Base-by-base conservation (phyloP, 2,113 vertebrate species). In the Rhabdomys dilectus region DNA sequence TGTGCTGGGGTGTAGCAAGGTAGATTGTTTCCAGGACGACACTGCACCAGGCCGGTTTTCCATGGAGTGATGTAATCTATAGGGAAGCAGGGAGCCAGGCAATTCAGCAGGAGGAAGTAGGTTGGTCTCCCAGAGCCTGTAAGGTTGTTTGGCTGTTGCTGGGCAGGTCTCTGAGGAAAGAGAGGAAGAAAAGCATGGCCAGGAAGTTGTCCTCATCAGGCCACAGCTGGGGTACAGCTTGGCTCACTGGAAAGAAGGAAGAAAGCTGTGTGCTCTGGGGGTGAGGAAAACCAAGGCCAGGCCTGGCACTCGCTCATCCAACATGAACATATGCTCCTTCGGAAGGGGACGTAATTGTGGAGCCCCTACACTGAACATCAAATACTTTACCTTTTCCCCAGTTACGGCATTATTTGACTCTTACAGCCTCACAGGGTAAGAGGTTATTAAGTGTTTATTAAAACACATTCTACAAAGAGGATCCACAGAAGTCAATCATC, bases 251-350 rank as follows among this genome's bases (percentile, higher is more conserved):
- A 68, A 93, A 86, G n/a, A 31, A 42, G 81, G 72, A 68, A 66
- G 72, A 87, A 68, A 31, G 15, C 31, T 19, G 36, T 31, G 13
- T 22, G 29, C 48, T 75, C n/a, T 19, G n/a, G 19, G 26, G 7
- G 29, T 19, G 34, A 56, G 17, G 81, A 51, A n/a, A 16, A 3
- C 21, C 2, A 72, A 85, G 77, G 22, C 5, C 70, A 12, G 1
- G 7, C 7, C 7, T 22, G 51, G 62, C 10, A 48, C 15, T 22
- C 34, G 42, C 22, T 29, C 48, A 19, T 36, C 1, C 31, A 51
- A 75, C 19, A 7, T 7, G 34, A 16, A 15, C 11, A 0, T 0
- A 24, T 8, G 45, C 39, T 29, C 78, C 51, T 8, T 13, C 7
- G 19, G 45, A 3, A 39, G 4, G 7, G n/a, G 0, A 48, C 3